These are phyloP conservation scores for Crypturellus undulatus DNA, from an alignment of 2,113 vertebrate species.

Conservation along the genomic window DNA sequence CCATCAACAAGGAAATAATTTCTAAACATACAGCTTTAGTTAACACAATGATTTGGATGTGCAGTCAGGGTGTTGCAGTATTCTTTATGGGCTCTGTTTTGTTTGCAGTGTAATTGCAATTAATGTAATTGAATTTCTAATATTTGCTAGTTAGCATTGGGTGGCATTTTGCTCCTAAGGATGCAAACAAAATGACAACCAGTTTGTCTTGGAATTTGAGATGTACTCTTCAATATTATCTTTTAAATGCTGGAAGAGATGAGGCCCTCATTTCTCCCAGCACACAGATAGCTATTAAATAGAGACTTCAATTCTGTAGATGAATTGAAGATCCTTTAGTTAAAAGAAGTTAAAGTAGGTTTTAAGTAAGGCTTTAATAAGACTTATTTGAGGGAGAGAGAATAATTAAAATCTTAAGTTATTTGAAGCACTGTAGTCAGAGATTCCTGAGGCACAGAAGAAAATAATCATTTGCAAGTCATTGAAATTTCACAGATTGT, in stretches of 20 bases:
- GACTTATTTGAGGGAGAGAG: neutral
- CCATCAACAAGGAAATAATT: neutral
- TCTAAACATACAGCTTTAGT: neutral
- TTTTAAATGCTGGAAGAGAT: neutral
- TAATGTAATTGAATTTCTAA: neutral
- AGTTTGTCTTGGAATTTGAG: neutral
- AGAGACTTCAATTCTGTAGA: neutral
- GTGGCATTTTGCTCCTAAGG: neutral
- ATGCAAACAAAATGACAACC: neutral
- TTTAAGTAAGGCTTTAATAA: neutral
- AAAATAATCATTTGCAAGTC: neutral
- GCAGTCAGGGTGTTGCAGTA: neutral
- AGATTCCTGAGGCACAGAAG: neutral
- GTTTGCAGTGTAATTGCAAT: neutral
- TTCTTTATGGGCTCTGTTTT: neutral
- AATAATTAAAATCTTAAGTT: neutral
- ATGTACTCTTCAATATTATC: rapidly evolving
- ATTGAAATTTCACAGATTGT: neutral
- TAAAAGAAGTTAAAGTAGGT: neutral
- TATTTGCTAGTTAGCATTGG: neutral
- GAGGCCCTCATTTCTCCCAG: neutral
- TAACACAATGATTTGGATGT: neutral
- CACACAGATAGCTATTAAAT: neutral
- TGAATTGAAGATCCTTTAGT: neutral
- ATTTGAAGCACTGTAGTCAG: neutral